A percentile compares a stretch with the other conserved stretches of the same genome.
Evolutionary conservation across 2,797 vertebrate genomes (phyloP).

Genomic region (Tragopan temminckii): DNA sequence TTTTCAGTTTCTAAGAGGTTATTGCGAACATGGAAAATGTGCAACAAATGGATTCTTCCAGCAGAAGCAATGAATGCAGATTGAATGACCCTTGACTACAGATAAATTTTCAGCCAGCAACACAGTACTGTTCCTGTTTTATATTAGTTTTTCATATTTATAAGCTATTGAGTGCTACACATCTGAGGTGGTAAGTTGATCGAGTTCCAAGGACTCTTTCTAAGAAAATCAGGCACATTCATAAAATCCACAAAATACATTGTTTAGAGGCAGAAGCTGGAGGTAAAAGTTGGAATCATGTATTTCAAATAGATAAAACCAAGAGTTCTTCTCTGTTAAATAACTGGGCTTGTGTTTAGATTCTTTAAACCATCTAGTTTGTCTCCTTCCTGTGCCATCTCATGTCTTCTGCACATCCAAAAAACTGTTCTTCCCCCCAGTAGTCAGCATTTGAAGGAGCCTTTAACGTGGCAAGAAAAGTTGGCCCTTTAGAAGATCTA

Average conservation of each 20-base stretch:
- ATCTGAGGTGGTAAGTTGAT: background rate
- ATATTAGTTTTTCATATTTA: conserved; percentile 31
- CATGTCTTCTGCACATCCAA: background rate
- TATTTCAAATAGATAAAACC: background rate
- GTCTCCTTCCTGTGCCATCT: background rate
- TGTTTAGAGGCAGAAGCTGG: background rate
- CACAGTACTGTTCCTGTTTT: background rate
- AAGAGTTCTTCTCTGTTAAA: background rate
- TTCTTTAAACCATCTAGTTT: background rate
- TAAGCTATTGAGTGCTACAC: background rate
- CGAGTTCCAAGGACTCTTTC: conserved; percentile 5
- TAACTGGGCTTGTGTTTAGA: background rate
- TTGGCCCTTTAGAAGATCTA: background rate
- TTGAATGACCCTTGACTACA: background rate
- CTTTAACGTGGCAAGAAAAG: background rate
- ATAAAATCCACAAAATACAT: background rate
- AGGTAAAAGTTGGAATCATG: background rate
- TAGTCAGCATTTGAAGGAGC: background rate
- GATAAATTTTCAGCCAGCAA: background rate
- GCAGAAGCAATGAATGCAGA: conserved; percentile 3
- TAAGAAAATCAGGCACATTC: background rate
- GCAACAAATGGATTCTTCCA: background rate
- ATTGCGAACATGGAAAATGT: background rate
- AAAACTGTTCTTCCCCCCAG: background rate
- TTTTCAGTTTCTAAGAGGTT: conserved; percentile 31